Base-by-base conservation (phyloP, 2,888 invertebrate species). In the Pherbina coryleti region DNA sequence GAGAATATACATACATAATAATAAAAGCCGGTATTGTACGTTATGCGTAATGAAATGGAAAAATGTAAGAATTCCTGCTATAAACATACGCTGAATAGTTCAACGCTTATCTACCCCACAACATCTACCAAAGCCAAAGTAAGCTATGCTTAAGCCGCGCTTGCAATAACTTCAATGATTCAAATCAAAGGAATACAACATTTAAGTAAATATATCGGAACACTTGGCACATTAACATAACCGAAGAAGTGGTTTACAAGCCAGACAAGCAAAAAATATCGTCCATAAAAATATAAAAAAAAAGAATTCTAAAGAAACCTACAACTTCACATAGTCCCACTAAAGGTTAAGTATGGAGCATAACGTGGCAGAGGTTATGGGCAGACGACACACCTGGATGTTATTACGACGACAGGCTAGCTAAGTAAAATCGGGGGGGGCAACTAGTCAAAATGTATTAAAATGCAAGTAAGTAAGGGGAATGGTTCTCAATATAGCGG, bases 201-300 rank as follows among this genome's bases (percentile, higher is more conserved):
- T 49, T 49, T 67, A 44, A 44, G 25, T 25, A 37, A 22, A 44
- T 51, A 81, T 81, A 82, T 83, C 73, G 79, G 81, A 83, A 83
- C 83, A 84, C 84, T 84, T 84, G 84, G 82, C 82, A 78, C 69
- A 85, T 85, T 84, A 82, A 80, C 82, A 84, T 84, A 84, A 66
- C 77, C 76, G 17, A 55, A 78, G 74, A 31, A 22, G 55, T 71
- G 19, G 28, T 17, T 44, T 64, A 14, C 62, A 60, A 49, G 44
- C 49, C 28, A n/a, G 28, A 49, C n/a, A 37, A 53, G 31, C 22
- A 9, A 19, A 44, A 44, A 44, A 44, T 44, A 44, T 44, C 31
- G 3, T 4, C 31, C 3, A 31, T 31, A 31, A 31, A 31, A 31
- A 37, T 37, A 5, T 44, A 44, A 2, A 11, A 11, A 7, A 44